Evolutionary conservation across 2,888 invertebrate species (phyloP), one percentile per base, ranked within the genome.

Genomic region (Colostygia pectinataria): DNA sequence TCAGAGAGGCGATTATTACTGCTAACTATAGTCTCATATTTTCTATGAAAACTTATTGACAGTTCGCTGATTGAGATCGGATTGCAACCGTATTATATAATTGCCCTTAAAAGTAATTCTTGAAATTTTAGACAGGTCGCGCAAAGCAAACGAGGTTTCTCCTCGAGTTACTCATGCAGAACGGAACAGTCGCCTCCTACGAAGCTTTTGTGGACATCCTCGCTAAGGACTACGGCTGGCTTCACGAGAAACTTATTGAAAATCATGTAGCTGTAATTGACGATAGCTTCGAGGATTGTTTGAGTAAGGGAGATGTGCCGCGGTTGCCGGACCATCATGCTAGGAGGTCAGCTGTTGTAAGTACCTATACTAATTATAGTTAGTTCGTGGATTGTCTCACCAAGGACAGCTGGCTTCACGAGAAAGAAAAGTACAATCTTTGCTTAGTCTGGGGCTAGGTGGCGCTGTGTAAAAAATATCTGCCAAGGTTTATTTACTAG

Each of bases 271-370:
- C 74, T 4, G 73, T 80, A 57, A 60, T 83, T 31, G 81, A 84
- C 55, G 84, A 87, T 43, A 84, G 86, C 56, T 85, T 88, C 15
- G 88, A 91, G 36, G 91, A 91, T 57, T 84, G 86, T 57, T 82
- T 92, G 29, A 90, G 91, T 44, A 74, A 83, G 43, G 93, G 92
- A 28, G 91, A 92, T 58, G 91, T 93, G 51, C 93, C 93, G 1
- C 71, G 91, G 53, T 68, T 91, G 38, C 92, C 93, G 0, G 83
- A 87, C 2, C 89, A 92, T 63, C 91, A 92, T 68, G 90, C 92
- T 6, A 74, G 77, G 23, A 81, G 93, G 55, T 59, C 59, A n/a
- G 67, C 69, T 48, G 74, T 91, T 78, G 93, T 93, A 77, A 82
- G 80, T 57, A 20, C 1, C 10, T 1, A 20, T 5, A 20, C 1